These are phyloP conservation scores for Nansenia antarctica DNA, from an alignment of 2,113 vertebrate species.

Conservation along the genomic window DNA sequence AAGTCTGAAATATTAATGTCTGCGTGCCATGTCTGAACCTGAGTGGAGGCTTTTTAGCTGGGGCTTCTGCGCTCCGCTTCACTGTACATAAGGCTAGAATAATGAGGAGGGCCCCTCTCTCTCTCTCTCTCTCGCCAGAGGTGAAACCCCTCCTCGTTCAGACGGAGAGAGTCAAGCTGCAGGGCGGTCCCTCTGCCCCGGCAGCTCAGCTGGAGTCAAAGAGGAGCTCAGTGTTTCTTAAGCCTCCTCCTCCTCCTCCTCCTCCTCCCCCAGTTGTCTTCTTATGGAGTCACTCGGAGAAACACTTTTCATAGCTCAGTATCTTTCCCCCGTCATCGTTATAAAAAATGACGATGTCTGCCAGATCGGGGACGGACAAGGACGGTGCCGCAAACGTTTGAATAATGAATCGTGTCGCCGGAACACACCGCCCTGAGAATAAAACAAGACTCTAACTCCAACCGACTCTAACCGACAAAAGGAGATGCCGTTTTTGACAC, in stretches of 20 bases:
- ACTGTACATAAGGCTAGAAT: conserved; percentile 29
- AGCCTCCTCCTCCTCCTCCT: background rate
- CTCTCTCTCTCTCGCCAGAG: conserved; percentile 4
- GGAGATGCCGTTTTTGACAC: too few relatives aligned
- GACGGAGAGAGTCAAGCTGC: conserved; percentile 14
- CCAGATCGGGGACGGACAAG: too few relatives aligned
- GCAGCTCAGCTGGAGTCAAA: background rate
- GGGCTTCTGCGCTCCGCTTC: conserved; percentile 15
- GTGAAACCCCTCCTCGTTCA: conserved; percentile 37
- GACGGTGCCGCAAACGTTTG: too few relatives aligned
- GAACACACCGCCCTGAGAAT: too few relatives aligned
- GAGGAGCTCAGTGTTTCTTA: background rate
- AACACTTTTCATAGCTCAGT: too few relatives aligned
- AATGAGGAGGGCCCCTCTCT: conserved; percentile 26
- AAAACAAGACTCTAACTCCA: too few relatives aligned
- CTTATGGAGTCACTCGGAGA: background rate
- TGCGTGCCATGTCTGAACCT: conserved; percentile 13
- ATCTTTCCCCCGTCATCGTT: background rate
- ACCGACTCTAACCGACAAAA: too few relatives aligned
- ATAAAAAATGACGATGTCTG: background rate
- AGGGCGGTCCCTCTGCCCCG: background rate
- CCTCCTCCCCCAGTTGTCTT: background rate
- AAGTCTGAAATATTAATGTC: conserved; percentile 9
- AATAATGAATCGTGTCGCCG: too few relatives aligned
- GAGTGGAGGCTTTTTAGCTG: background rate